Base-by-base conservation (phyloP, 2,113 vertebrate genomes). In the Anthoscopus minutus region DNA sequence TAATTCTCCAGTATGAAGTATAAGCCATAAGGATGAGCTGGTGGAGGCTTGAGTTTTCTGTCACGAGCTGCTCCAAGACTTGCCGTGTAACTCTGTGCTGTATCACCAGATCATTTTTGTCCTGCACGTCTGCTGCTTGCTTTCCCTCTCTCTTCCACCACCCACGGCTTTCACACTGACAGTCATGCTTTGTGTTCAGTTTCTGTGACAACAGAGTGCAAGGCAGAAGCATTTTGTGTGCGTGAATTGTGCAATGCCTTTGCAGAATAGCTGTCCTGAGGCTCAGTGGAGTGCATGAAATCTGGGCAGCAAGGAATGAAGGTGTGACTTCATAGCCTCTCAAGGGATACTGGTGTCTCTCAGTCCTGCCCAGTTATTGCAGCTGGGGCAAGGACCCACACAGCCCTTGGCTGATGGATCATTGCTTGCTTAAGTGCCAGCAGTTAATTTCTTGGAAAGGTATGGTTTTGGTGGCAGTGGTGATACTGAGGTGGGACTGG, bases 221-320 rank as follows among this genome's bases (percentile, higher is more conserved):
- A 61, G 56, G 65, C 77, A 69, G 77, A 74, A 88, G 28, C 7
- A 2, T 86, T 79, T 65, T n/a, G 18, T 27, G 21, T 65, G 10
- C 0, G 0, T 56, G 58, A 80, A 44, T 73, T 0, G 0, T 25
- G 15, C 24, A 5, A 51, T 33, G 25, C 38, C 50, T 61, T 42
- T 42, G 31, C 38, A 57, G 80, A 94, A 44, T 35, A 64, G 79
- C 65, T 78, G 38, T 70, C 16, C 47, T 58, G 35, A 1, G 3
- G 73, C 61, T 85, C 53, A 7, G 40, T 27, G 12, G 35, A 40
- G 15, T 72, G 73, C 65, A 51, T 24, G 7, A 47, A 67, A 50
- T 67, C 58, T 37, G 50, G 37, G 54, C 78, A 57, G 81, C 28
- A 12, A 53, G 71, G 74, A 85, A 48, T 40, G 66, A 82, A 89